These are phyloP conservation scores for Cydia pomonella DNA, from an alignment of 1,140 invertebrate species.

Conservation along the genomic window DNA sequence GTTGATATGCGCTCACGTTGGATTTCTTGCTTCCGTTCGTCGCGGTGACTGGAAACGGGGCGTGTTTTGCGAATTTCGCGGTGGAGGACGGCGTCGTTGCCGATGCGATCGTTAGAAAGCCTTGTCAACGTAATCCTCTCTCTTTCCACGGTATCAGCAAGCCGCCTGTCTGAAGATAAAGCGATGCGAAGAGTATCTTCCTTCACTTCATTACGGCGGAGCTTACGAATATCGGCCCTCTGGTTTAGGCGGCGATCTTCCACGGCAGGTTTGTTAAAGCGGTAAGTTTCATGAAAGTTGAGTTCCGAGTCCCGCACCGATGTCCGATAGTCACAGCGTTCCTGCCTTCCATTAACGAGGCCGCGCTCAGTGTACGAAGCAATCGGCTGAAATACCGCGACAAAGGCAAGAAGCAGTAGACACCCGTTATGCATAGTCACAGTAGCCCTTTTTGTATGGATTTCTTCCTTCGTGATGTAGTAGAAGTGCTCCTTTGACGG, in stretches of 20 bases:
- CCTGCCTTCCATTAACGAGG: slow-evolving; percentile 66
- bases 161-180: slow-evolving; percentile 16
- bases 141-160: slow-evolving; percentile 2
- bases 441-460: slow-evolving; percentile 45
- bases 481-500: slow-evolving; percentile 51
- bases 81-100: not conserved
- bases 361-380: slow-evolving; percentile 55
- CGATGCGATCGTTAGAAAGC: not conserved
- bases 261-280: slow-evolving; percentile 35
- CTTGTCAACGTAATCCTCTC: not conserved
- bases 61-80: not conserved
- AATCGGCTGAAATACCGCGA: slow-evolving; percentile 60
- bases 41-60: not conserved
- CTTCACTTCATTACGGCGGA: slow-evolving; percentile 33
- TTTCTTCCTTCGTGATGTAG: slow-evolving; percentile 47
- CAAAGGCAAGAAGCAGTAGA: slow-evolving; percentile 64
- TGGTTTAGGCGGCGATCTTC: slow-evolving; percentile 38
- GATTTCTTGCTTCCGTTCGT: not conserved
- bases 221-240: slow-evolving; percentile 22
- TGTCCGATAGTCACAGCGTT: slow-evolving; percentile 50
- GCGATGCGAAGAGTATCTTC: slow-evolving; percentile 25
- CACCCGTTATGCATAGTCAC: slow-evolving; percentile 76
- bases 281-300: slow-evolving; percentile 37
- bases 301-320: slow-evolving; percentile 39
- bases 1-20: not conserved